Base-by-base conservation (phyloP, 1,140 invertebrate species). In the Grapholita molesta region DNA sequence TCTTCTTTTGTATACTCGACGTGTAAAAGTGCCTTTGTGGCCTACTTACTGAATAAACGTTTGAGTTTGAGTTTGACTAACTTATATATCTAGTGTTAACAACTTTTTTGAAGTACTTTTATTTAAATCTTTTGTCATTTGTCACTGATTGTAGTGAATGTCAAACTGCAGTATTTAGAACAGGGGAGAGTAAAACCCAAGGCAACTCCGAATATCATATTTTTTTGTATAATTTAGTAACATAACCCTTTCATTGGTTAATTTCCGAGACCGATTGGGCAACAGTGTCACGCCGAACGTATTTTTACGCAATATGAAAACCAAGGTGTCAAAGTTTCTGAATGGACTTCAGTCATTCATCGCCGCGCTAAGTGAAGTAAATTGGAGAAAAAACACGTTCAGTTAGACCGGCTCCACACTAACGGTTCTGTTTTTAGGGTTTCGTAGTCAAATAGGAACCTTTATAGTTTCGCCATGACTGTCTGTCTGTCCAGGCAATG, bases 241-340 rank as follows among this genome's bases (percentile, higher is more conserved):
- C 42, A 48, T 48, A 48, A 48, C 42, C 42, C 42, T 48, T 18
- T n/a, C 38, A 42, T 42, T 48, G 42, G 18, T 38, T n/a, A n/a
- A 38, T 48, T 61, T 61, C 24, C 8, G 55, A 61, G 32, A 61
- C 30, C 55, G 55, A 61, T 61, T 61, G 55, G 15, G 55, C 25
- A 61, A 61, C 24, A 12, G 55, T 61, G 55, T 28, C 55, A 61
- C 25, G 55, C 12, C 25, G 24, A 57, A 28, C 53, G 55, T 61
- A 61, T 15, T 61, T 61, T 61, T 61, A 28, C 55, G 55, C 55
- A 61, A 61, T 61, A 30, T 61, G 15, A 61, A 61, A 61, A 28
- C 55, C 55, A 15, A 61, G 55, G 55, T 61, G 55, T 25, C n/a
- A 28, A 23, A n/a, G n/a, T 61, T 28, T 48, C n/a, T 61, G 55